Percentiles rank a stretch among this genome's conserved stretches.
These are phyloP conservation scores for Daphoenositta chrysoptera DNA, from an alignment of 2,113 vertebrate genomes.

Conservation along the genomic window DNA sequence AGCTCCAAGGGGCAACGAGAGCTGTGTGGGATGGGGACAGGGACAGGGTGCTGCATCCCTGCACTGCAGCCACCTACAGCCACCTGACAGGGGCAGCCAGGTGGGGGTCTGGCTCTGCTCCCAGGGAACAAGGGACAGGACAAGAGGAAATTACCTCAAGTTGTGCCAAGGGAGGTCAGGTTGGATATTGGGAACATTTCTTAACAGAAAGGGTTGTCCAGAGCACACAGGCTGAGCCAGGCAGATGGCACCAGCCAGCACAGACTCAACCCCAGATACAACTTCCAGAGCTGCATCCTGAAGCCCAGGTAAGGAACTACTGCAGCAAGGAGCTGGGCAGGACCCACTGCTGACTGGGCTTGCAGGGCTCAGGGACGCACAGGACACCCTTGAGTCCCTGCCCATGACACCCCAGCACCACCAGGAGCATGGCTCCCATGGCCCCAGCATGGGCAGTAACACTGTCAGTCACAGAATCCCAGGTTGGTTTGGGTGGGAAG, in stretches of 20 bases:
- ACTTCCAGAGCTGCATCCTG: fast-evolving
- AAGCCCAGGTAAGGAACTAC: fast-evolving
- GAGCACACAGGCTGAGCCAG: background rate
- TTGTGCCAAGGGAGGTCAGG: background rate
- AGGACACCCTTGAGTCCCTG: background rate
- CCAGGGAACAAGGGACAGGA: background rate
- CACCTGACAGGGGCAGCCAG: background rate
- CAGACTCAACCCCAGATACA: too few species aligned
- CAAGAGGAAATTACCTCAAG: background rate
- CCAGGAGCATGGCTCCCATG: background rate
- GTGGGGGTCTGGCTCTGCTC: background rate
- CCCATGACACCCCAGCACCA: background rate
- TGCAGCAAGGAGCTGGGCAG: fast-evolving
- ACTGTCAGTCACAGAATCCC: too few species aligned
- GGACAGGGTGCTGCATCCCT: background rate
- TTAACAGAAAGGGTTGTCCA: background rate
- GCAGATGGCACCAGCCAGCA: background rate
- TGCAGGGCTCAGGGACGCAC: background rate
- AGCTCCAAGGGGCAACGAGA: background rate
- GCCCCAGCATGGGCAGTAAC: fast-evolving
- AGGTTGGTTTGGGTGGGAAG: background rate
- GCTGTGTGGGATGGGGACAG: background rate
- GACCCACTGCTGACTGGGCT: fast-evolving
- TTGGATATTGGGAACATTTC: background rate
- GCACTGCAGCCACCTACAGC: fast-evolving